A percentile compares a stretch with the other conserved stretches of the same genome.
These are phyloP conservation scores for Plebejus anna DNA, from an alignment of 2,888 invertebrate genomes.

Conservation along the genomic window DNA sequence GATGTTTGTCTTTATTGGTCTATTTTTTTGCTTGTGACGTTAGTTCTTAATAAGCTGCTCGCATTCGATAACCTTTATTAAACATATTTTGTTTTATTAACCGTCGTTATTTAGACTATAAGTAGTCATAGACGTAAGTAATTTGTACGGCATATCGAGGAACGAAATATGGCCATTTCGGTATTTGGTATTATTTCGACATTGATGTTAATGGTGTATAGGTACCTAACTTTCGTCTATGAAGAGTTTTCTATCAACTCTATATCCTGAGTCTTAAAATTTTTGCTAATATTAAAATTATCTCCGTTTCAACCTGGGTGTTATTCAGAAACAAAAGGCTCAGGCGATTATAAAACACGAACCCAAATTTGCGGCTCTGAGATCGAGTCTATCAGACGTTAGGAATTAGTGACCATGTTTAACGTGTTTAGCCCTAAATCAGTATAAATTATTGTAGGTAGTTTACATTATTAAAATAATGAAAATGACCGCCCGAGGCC, in stretches of 20 bases:
- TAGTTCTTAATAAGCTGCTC: not conserved
- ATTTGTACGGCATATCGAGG: no score
- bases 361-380: constrained; percentile 7
- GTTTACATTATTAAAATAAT: constrained; percentile 81
- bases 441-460: constrained; percentile 80
- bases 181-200: no score
- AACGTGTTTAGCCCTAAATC: constrained; percentile 79
- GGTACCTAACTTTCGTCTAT: no score
- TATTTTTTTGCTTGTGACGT: constrained; percentile 29
- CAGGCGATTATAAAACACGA: not conserved
- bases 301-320: not conserved
- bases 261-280: no score
- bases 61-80: not conserved
- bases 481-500: constrained; percentile 77
- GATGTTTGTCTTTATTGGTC: constrained; percentile 35
- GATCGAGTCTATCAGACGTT: constrained; percentile 1
- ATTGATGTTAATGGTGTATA: no score
- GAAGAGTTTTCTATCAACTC: no score
- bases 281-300: not conserved
- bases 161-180: no score
- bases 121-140: not conserved
- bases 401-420: constrained; percentile 49
- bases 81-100: not conserved
- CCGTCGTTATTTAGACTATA: not conserved
- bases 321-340: not conserved